Evolutionary conservation across 2,888 invertebrate genomes (phyloP).

Genomic region (Teinopalpus imperialis): DNA sequence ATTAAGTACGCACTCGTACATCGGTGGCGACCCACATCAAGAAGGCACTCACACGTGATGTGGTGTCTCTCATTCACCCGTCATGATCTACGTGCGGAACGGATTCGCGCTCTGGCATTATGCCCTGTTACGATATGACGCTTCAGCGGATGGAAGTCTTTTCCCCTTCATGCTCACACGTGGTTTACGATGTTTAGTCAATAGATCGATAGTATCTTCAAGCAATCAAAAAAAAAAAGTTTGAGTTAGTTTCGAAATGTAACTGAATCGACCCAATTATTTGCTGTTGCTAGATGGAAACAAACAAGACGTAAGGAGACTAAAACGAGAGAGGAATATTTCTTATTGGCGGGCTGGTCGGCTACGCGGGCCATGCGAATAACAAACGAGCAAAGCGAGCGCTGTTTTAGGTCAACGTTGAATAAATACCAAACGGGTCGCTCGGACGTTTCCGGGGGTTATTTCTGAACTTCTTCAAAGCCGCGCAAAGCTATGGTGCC

Average conservation of each 20-base stretch:
- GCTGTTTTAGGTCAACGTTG: constrained; percentile 82
- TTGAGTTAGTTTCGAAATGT: constrained; percentile 9
- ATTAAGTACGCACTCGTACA: constrained; percentile 13
- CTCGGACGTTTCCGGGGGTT: constrained; percentile 78
- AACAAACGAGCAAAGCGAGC: constrained; percentile 79
- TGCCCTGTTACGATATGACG: constrained; percentile 67
- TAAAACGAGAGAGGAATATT: constrained; percentile 19
- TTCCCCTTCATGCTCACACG: constrained; percentile 14
- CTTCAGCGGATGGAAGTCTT: constrained; percentile 49
- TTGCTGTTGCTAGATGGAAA: constrained; percentile 8
- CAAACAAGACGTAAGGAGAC: constrained; percentile 7
- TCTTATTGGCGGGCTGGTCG: constrained; percentile 43
- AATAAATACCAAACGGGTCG: constrained; percentile 82
- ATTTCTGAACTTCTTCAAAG: constrained; percentile 77
- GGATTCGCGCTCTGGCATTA: constrained; percentile 61
- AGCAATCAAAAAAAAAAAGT: neutral
- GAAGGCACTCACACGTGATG: constrained; percentile 54
- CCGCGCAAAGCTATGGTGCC: constrained; percentile 56
- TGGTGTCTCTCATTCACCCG: constrained; percentile 70
- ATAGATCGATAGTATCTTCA: neutral
- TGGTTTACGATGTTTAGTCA: constrained; percentile 19
- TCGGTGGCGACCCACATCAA: constrained; percentile 29
- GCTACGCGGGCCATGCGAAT: constrained; percentile 55
- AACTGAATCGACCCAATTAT: constrained; percentile 10
- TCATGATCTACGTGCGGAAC: constrained; percentile 64